Base-by-base conservation (phyloP, 2,888 invertebrate species). In the Cryptosula pallasiana region DNA sequence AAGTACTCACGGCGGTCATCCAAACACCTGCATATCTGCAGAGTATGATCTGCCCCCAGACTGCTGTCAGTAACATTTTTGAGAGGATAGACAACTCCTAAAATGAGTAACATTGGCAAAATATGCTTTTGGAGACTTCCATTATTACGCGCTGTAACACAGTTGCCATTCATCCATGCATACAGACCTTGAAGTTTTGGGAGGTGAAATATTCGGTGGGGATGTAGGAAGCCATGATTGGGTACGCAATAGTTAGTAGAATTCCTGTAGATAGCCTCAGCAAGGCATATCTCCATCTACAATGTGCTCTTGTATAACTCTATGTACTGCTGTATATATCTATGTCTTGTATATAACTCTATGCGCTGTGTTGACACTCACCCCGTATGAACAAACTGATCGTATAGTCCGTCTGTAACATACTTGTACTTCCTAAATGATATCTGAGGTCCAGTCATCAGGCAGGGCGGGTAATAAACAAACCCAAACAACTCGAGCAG, bases 1-100 rank as follows among this genome's bases (percentile, higher is more conserved):
- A 72, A 3, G 34, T 34, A 72, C 83, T 80, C 77, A 86, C 87
- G 1, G 93, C 90, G 27, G 98, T 87, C 63, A 97, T 87, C 97
- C 97, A 98, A 81, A 92, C 92, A 0, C 93, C 91, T 71, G 96
- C 91, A 81, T 98, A 98, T 83, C 95, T 95, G 84, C 93, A 94
- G 1, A 97, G 86, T 20, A 90, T 89, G 72, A 91, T 88, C 81
- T 93, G 91, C 0, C 92, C 94, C 93, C 94, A 96, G 0, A 91
- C 85, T 25, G 91, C 75, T 1, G 86, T 79, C 55, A 82, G 78
- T 45, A 81, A n/a, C n/a, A n/a, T n/a, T n/a, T n/a, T n/a, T n/a
- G n/a, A n/a, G n/a, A n/a, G n/a, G n/a, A n/a, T n/a, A n/a, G n/a
- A n/a, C n/a, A n/a, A n/a, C n/a, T n/a, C n/a, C n/a, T n/a, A n/a